Percentiles rank a stretch among this genome's conserved stretches.
Evolutionary conservation across 30 jellyfish, hydroid and myxozoan genomes (phyloP).

Genomic region (Hydractinia symbiolongicarpus): DNA sequence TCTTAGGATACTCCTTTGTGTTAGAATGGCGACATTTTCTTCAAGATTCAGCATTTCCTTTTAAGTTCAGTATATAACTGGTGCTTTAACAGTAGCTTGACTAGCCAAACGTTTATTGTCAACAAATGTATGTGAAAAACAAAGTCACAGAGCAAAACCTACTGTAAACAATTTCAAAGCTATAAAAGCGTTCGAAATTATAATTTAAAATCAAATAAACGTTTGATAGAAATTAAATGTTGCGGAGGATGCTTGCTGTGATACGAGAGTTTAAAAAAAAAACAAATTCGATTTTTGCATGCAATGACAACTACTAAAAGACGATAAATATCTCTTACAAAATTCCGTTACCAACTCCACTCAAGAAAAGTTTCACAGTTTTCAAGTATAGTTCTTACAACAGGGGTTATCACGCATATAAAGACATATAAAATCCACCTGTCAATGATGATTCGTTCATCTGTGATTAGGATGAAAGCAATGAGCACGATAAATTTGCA

Average conservation of each 20-base stretch:
- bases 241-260: too few relatives aligned
- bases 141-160: too few relatives aligned
- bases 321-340: background rate
- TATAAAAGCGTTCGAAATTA: too few relatives aligned
- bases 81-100: background rate
- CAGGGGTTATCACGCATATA: too few relatives aligned
- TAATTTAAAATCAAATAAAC: too few relatives aligned
- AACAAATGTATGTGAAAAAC: too few relatives aligned
- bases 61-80: background rate
- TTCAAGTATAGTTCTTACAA: background rate
- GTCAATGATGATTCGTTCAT: constrained; percentile 4
- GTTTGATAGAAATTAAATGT: too few relatives aligned
- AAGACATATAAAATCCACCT: background rate
- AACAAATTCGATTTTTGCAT: background rate
- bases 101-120: background rate
- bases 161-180: too few relatives aligned
- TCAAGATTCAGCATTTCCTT: background rate
- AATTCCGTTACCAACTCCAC: background rate
- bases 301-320: background rate
- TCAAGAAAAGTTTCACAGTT: background rate
- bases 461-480: too few relatives aligned
- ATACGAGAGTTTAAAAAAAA: background rate
- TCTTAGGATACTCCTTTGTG: background rate
- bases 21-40: background rate
- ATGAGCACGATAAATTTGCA: too few relatives aligned